Percentiles rank a stretch among this genome's conserved stretches.
These are phyloP conservation scores for Trematocara marginatum DNA, from an alignment of 2,113 vertebrate species.

Conservation along the genomic window DNA sequence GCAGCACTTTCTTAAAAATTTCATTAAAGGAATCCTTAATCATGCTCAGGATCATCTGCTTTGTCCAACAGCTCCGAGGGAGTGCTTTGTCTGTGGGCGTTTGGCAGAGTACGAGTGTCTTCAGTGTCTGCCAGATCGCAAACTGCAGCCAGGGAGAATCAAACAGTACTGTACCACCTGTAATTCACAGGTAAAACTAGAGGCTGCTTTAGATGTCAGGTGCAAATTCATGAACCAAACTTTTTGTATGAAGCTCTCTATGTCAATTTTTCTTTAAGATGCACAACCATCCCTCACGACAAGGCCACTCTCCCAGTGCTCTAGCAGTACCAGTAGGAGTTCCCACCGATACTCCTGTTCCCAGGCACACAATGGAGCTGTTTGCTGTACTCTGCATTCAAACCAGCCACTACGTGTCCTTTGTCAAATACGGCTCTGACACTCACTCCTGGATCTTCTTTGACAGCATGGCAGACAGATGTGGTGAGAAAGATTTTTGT, in stretches of 20 bases:
- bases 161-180: constrained; percentile 73
- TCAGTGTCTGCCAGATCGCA: constrained; percentile 71
- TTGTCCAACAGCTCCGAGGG: constrained; percentile 55
- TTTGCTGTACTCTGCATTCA: constrained; percentile 80
- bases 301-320: constrained; percentile 51
- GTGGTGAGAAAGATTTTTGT: constrained; percentile 49
- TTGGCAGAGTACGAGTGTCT: constrained; percentile 68
- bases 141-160: constrained; percentile 70
- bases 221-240: background rate
- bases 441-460: constrained; percentile 77
- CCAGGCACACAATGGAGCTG: constrained; percentile 65
- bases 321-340: constrained; percentile 16
- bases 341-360: background rate
- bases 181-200: constrained; percentile 64
- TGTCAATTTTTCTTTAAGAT: constrained; percentile 46
- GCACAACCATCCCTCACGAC: constrained; percentile 59
- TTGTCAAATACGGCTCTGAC: constrained; percentile 71
- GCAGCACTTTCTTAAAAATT: background rate
- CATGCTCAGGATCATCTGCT: background rate
- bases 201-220: background rate
- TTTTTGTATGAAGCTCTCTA: background rate
- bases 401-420: constrained; percentile 80
- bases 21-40: background rate
- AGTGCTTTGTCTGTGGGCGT: constrained; percentile 73
- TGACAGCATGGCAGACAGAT: constrained; percentile 80